A percentile compares a stretch with the other conserved stretches of the same genome.
These are phyloP conservation scores for Oeneis ivallda DNA, from an alignment of 2,888 invertebrate species.

Conservation along the genomic window DNA sequence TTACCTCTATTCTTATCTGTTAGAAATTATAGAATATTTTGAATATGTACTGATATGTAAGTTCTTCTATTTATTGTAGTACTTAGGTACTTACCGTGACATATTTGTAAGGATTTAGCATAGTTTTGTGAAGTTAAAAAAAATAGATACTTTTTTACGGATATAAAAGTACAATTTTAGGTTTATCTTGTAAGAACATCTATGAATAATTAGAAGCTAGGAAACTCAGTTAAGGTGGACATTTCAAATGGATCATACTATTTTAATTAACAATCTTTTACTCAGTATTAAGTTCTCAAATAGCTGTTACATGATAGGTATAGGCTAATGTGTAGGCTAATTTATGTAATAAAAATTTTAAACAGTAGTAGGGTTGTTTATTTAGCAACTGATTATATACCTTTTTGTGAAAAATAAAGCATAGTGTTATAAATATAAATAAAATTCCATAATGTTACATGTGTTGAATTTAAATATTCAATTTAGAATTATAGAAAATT, in stretches of 20 bases:
- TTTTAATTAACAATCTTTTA: slow-evolving; percentile 62
- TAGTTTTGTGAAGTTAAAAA: slow-evolving; percentile 61
- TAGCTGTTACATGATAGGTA: slow-evolving; percentile 72
- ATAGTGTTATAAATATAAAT: slow-evolving; percentile 16
- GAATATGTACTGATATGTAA: slow-evolving; percentile 77
- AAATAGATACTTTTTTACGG: slow-evolving; percentile 62
- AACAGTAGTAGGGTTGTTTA: slow-evolving; percentile 77
- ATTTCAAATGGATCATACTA: slow-evolving; percentile 59
- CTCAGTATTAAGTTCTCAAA: slow-evolving; percentile 80
- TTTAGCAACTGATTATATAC: slow-evolving; percentile 74
- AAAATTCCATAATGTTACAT: slow-evolving; percentile 21
- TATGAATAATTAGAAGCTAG: slow-evolving; percentile 63
- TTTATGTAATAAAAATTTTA: slow-evolving; percentile 72
- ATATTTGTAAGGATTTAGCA: slow-evolving; percentile 70
- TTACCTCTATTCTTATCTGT: slow-evolving; percentile 63
- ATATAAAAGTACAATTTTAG: slow-evolving; percentile 76
- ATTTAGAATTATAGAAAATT: slow-evolving; percentile 10
- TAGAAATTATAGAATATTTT: slow-evolving; percentile 69
- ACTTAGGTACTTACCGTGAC: slow-evolving; percentile 77
- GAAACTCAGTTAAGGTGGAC: slow-evolving; percentile 61
- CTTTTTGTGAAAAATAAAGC: slow-evolving; percentile 43
- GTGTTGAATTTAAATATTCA: slow-evolving; percentile 14
- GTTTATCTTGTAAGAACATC: slow-evolving; percentile 66
- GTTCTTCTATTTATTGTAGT: slow-evolving; percentile 81
- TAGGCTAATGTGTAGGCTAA: slow-evolving; percentile 41